Conservation (phyloP, 2,888 invertebrate species). For the Microctonus aethiopoides region DNA sequence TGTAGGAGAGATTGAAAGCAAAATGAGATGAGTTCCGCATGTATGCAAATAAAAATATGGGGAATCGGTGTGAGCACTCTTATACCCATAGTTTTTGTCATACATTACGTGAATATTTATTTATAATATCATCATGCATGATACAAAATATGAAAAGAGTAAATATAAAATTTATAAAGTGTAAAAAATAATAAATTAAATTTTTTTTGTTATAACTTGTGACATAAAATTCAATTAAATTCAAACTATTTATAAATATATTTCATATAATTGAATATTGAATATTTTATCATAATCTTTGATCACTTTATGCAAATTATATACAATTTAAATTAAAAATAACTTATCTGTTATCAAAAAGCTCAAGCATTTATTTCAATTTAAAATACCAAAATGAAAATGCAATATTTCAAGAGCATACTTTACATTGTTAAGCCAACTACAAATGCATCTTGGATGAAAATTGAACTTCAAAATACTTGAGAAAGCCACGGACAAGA, state of each 20-base stretch:
- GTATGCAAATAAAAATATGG: slow-evolving; percentile 41
- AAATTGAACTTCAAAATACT: slow-evolving; percentile 30
- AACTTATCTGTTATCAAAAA: no score
- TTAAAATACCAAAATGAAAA: slow-evolving; percentile 24
- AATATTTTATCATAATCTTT: slow-evolving; percentile 5
- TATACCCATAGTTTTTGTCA: slow-evolving; percentile 4
- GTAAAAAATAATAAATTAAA: no score
- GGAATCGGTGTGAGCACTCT: slow-evolving; percentile 20
- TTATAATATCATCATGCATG: no score
- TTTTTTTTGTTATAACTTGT: no score
- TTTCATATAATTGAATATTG: no score
- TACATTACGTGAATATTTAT: no score
- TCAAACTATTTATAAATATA: no score
- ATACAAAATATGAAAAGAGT: no score
- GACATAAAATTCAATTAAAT: no score
- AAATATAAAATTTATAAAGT: no score
- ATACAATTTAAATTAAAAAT: no score
- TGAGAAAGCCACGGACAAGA: slow-evolving; percentile 17
- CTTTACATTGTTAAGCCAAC: not conserved
- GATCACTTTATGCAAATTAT: no score
- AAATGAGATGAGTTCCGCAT: slow-evolving; percentile 37
- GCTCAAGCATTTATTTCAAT: not conserved
- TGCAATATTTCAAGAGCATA: slow-evolving; percentile 11
- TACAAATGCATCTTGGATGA: slow-evolving; percentile 25
- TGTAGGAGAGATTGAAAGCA: slow-evolving; percentile 41